phyloP scores from a whole-genome alignment of 2,797 vertebrate genomes.

The Dromococcyx pavoninus region DNA sequence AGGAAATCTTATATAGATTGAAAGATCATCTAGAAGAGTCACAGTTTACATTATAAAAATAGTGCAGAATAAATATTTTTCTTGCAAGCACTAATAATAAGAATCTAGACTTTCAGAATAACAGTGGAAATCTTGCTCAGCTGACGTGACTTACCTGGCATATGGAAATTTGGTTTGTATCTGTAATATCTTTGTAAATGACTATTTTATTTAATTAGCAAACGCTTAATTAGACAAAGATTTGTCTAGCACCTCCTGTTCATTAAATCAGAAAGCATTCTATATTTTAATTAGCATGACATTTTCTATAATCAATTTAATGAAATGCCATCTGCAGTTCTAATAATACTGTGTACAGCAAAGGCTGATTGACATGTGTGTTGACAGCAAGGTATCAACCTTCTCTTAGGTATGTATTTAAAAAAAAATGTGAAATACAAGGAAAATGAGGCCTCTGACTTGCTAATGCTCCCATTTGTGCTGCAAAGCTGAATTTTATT shows the following conservation, averaged over 20 bases:
- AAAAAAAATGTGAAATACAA: neutral
- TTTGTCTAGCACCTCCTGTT: slow-evolving; percentile 57
- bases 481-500: neutral
- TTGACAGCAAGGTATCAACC: slow-evolving; percentile 1
- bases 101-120: neutral
- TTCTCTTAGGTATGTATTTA: neutral
- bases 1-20: neutral
- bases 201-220: slow-evolving; percentile 54
- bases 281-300: slow-evolving; percentile 59
- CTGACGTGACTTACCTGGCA: neutral
- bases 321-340: slow-evolving; percentile 30
- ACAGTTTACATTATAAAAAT: neutral
- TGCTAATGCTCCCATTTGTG: neutral
- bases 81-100: neutral
- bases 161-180: slow-evolving; percentile 30
- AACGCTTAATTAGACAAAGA: slow-evolving; percentile 57
- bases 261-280: slow-evolving; percentile 55
- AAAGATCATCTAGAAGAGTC: neutral
- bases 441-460: neutral
- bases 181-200: slow-evolving; percentile 41
- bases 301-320: slow-evolving; percentile 51
- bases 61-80: neutral
- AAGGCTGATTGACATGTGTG: slow-evolving; percentile 23
- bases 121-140: neutral
- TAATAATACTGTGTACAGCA: slow-evolving; percentile 1